Conservation (phyloP, 1,140 invertebrate genomes). For the Araneus ventricosus region DNA sequence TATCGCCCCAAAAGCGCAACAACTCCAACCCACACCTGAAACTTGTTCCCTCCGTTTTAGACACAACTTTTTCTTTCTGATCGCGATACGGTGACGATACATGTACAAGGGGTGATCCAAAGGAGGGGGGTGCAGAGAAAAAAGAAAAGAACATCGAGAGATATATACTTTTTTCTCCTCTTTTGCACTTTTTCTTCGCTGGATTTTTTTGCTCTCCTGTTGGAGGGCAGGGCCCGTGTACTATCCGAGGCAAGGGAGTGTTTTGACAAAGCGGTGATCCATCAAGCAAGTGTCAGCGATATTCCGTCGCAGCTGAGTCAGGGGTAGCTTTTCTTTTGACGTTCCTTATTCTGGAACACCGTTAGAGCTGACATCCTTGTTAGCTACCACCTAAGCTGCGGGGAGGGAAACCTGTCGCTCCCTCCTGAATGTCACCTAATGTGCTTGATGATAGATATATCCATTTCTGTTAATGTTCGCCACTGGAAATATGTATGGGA, state of each 20-base stretch:
- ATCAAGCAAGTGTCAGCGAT: constrained; percentile 63
- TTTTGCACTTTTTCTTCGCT: not conserved
- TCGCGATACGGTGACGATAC: constrained; percentile 8
- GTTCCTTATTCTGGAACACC: constrained; percentile 60
- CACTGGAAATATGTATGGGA: constrained; percentile 33
- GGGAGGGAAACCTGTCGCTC: constrained; percentile 21
- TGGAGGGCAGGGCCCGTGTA: constrained; percentile 25
- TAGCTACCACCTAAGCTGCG: constrained; percentile 39
- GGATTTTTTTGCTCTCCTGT: not conserved
- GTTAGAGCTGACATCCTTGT: constrained; percentile 74
- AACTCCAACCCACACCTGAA: constrained; percentile 36
- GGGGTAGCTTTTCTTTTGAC: constrained; percentile 45
- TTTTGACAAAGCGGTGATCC: constrained; percentile 73
- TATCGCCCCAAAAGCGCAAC: constrained; percentile 3
- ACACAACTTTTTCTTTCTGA: not conserved
- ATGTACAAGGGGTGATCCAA: not conserved
- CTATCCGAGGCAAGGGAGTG: constrained; percentile 53
- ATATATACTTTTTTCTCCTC: constrained; percentile 56
- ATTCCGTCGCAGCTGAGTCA: constrained; percentile 7
- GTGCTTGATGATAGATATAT: constrained; percentile 57
- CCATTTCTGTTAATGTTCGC: constrained; percentile 40
- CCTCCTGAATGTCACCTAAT: constrained; percentile 29
- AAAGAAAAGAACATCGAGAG: constrained; percentile 35
- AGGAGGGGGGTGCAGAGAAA: not conserved
- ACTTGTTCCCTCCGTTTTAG: constrained; percentile 9